phyloP scores from a whole-genome alignment of 2,888 invertebrate species.

The Drosophila anceps region DNA sequence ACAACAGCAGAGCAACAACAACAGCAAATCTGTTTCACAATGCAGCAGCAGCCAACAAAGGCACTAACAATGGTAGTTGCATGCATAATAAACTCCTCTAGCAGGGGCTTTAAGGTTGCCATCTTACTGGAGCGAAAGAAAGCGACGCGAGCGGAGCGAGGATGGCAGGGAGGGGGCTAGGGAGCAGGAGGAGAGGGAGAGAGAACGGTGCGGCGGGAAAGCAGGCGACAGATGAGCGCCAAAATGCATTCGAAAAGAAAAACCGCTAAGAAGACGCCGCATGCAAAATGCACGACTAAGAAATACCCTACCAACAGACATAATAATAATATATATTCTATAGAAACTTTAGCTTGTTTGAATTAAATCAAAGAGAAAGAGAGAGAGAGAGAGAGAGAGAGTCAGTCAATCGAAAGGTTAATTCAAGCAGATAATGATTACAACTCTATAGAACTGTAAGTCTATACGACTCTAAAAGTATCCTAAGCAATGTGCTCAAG shows the following conservation, averaged over 20 bases:
- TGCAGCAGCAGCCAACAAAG: slow-evolving; percentile 39
- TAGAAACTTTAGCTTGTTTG: too few relatives aligned
- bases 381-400: too few relatives aligned
- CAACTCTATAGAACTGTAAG: too few relatives aligned
- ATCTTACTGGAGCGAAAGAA: slow-evolving; percentile 11
- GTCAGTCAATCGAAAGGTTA: too few relatives aligned
- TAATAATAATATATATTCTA: too few relatives aligned
- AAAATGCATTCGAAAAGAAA: slow-evolving; percentile 28
- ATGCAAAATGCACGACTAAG: not conserved
- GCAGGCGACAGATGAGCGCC: slow-evolving; percentile 18
- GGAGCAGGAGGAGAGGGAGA: too few relatives aligned
- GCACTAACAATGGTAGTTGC: slow-evolving; percentile 59
- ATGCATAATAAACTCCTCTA: slow-evolving; percentile 68
- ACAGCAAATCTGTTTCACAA: slow-evolving; percentile 48
- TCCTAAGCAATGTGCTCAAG: too few relatives aligned
- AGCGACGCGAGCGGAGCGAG: not conserved
- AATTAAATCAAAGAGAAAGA: too few relatives aligned
- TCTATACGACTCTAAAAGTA: too few relatives aligned
- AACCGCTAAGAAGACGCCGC: slow-evolving; percentile 2
- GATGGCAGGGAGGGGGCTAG: not conserved
- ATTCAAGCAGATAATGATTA: too few relatives aligned
- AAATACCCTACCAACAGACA: too few relatives aligned
- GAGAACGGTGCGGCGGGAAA: not conserved
- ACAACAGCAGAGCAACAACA: slow-evolving; percentile 5
- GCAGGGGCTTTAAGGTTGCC: slow-evolving; percentile 40